Conservation (phyloP, 2,113 vertebrate genomes). For the Motacilla tschutschensis region DNA sequence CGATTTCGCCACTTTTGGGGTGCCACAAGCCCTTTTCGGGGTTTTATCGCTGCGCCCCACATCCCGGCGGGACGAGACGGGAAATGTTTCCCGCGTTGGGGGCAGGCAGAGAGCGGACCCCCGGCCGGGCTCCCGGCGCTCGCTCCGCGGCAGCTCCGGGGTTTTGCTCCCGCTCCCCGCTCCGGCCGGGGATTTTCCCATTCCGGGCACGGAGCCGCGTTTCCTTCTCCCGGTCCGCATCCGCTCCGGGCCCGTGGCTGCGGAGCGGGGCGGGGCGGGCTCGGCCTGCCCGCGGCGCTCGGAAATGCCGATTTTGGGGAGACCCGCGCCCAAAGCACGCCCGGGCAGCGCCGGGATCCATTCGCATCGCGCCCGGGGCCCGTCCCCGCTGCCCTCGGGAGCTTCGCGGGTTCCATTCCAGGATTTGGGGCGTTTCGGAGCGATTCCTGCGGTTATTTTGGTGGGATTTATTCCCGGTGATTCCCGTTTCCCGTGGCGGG, state of each 20-base stretch:
- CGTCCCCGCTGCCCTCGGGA: too few species aligned
- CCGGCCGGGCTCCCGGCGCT: not conserved
- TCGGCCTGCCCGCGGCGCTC: not conserved
- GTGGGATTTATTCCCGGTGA: not conserved
- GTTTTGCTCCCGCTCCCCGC: not conserved
- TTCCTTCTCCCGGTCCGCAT: not conserved
- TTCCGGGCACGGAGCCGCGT: fast-evolving
- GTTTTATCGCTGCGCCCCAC: not conserved
- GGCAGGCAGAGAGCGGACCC: fast-evolving
- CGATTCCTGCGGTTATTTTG: fast-evolving
- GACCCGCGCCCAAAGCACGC: fast-evolving
- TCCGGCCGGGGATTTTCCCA: not conserved
- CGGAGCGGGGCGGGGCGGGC: not conserved
- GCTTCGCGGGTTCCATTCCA: fast-evolving
- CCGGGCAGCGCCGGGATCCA: fast-evolving
- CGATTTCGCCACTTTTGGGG: not conserved
- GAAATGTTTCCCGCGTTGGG: not conserved
- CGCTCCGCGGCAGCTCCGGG: not conserved
- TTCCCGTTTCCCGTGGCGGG: not conserved
- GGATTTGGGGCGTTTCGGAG: too few species aligned
- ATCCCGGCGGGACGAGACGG: fast-evolving
- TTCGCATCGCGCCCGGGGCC: too few species aligned
- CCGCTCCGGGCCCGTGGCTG: not conserved
- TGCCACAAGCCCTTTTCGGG: fast-evolving
- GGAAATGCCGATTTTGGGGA: not conserved